Evolutionary conservation across 2,797 vertebrate genomes (phyloP).

Genomic region (Hydrophis major): DNA sequence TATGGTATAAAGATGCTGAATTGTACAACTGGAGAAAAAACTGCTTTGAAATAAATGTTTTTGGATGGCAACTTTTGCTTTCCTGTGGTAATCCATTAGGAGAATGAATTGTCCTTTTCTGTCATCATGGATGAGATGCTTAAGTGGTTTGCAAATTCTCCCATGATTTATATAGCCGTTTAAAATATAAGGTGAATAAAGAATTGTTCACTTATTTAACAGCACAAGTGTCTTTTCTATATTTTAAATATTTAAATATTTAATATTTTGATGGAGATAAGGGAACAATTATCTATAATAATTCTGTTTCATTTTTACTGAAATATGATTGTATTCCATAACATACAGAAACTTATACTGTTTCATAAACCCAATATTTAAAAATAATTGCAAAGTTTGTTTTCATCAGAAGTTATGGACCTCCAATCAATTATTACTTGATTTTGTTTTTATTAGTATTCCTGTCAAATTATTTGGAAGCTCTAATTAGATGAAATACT

Average conservation of each 20-base stretch:
- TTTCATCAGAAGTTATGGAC: background rate
- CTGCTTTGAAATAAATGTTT: background rate
- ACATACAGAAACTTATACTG: background rate
- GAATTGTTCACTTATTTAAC: background rate
- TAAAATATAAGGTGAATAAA: background rate
- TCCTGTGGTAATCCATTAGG: background rate
- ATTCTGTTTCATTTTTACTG: background rate
- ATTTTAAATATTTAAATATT: background rate
- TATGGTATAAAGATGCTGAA: background rate
- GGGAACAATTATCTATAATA: background rate
- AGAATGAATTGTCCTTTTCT: background rate
- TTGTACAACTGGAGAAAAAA: background rate
- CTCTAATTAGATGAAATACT: background rate
- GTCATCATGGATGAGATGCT: background rate
- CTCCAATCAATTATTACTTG: background rate
- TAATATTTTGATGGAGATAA: background rate
- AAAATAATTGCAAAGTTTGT: background rate
- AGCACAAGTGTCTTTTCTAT: background rate
- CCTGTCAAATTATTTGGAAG: background rate
- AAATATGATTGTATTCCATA: background rate
- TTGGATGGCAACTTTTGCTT: background rate
- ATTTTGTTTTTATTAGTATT: background rate
- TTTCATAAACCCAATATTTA: background rate
- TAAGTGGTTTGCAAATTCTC: background rate
- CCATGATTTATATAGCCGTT: background rate